Percentiles rank a stretch among this genome's conserved stretches.
These are phyloP conservation scores for Brachirus orientalis DNA, from an alignment of 2,113 vertebrate genomes.

Conservation along the genomic window DNA sequence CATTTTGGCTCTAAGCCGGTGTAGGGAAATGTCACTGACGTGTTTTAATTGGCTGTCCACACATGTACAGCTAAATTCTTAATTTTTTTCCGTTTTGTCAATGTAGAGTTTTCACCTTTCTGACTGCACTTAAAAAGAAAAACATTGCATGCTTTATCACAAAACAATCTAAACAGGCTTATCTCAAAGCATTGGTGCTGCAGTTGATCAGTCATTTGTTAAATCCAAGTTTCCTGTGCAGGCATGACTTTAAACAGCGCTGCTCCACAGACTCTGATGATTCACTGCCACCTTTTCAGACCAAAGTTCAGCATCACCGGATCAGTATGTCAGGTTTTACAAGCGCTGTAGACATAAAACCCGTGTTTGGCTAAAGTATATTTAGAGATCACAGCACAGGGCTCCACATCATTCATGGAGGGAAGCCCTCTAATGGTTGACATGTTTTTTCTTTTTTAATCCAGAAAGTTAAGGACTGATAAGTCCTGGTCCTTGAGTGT, in stretches of 20 bases:
- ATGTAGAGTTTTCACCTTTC: too few relatives aligned
- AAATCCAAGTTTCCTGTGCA: constrained; percentile 1
- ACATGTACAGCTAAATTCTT: too few relatives aligned
- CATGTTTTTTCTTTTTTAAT: constrained; percentile 9
- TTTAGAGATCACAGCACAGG: constrained; percentile 8
- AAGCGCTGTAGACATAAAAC: not conserved
- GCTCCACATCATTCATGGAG: constrained; percentile 7
- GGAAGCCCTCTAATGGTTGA: not conserved
- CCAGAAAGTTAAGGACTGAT: constrained; percentile 35
- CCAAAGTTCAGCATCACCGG: constrained; percentile 15
- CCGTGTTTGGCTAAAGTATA: not conserved
- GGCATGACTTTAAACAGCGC: not conserved
- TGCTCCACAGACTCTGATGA: not conserved
- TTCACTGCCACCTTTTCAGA: constrained; percentile 1
- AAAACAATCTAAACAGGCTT: not conserved
- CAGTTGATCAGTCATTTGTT: constrained; percentile 15
- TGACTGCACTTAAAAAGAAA: too few relatives aligned
- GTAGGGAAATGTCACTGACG: too few relatives aligned
- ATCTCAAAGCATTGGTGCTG: not conserved
- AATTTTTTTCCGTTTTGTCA: too few relatives aligned
- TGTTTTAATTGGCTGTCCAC: too few relatives aligned
- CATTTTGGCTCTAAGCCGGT: too few relatives aligned
- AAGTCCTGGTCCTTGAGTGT: constrained; percentile 6
- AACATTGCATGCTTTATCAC: too few relatives aligned
- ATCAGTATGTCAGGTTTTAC: constrained; percentile 1